Percentiles rank a stretch among this genome's conserved stretches.
Evolutionary conservation across 2,888 invertebrate species (phyloP).

Genomic region (Lepidochitona cinerea): DNA sequence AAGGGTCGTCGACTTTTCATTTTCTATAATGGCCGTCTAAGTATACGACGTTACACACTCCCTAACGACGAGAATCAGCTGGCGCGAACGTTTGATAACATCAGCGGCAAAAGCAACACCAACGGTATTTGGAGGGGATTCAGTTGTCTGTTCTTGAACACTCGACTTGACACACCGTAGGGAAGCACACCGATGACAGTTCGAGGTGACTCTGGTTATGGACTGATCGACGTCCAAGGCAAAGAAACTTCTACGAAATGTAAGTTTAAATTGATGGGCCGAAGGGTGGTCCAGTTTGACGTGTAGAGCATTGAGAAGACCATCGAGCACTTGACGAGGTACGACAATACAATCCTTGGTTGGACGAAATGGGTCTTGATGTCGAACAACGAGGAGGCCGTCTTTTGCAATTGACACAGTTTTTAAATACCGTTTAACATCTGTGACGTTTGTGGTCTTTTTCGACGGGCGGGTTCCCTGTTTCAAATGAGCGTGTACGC

Average conservation of each 20-base stretch:
- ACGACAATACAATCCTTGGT: conserved; percentile 16
- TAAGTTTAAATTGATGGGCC: too few species aligned
- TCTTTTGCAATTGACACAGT: conserved; percentile 13
- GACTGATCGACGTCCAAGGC: conserved; percentile 12
- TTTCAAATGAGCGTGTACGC: conserved; percentile 22
- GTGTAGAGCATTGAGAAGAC: conserved; percentile 23
- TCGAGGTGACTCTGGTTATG: conserved; percentile 19
- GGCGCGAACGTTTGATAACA: conserved; percentile 34
- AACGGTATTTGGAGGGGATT: conserved; percentile 29
- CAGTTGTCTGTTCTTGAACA: conserved; percentile 29
- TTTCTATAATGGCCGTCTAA: conserved; percentile 10
- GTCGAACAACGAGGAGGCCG: conserved; percentile 18
- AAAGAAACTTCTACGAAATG: conserved; percentile 12
- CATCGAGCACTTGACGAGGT: conserved; percentile 18
- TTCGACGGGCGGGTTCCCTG: conserved; percentile 36
- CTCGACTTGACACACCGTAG: conserved; percentile 25
- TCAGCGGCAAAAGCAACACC: conserved; percentile 42
- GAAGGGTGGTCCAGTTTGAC: too few species aligned
- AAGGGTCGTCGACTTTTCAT: conserved; percentile 12
- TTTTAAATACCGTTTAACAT: conserved; percentile 26
- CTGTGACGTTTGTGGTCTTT: conserved; percentile 21
- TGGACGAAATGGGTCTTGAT: conserved; percentile 3
- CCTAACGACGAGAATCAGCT: conserved; percentile 28
- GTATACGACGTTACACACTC: conserved; percentile 31
- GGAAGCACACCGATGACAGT: conserved; percentile 38